Conservation (phyloP, 2,797 vertebrate species). For the Parambassis ranga region DNA sequence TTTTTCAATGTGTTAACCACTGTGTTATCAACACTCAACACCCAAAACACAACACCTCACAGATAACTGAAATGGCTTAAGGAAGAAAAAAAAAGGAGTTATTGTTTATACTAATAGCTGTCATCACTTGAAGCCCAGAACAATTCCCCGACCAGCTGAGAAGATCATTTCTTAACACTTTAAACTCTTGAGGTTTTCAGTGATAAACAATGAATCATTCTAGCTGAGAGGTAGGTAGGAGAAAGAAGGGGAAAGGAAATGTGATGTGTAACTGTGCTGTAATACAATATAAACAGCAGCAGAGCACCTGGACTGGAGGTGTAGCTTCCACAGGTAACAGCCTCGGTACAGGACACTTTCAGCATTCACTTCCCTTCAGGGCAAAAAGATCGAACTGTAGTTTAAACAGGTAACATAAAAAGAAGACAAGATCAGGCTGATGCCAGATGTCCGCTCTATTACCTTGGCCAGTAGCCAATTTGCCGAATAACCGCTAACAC, state of each 20-base stretch:
- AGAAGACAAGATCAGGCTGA: constrained; percentile 45
- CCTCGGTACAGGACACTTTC: not conserved
- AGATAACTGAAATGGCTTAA: not conserved
- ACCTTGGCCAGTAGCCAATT: constrained; percentile 56
- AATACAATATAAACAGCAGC: not conserved
- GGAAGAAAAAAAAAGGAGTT: not conserved
- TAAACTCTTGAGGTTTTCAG: constrained; percentile 6
- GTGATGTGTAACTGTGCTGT: not conserved
- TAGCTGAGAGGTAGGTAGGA: not conserved
- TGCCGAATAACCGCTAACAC: constrained; percentile 34
- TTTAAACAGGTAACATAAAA: constrained; percentile 54
- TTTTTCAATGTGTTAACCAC: not conserved
- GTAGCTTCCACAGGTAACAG: not conserved
- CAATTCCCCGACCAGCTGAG: constrained; percentile 15
- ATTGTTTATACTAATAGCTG: constrained; percentile 22
- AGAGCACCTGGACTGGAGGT: not conserved
- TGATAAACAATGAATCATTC: constrained; percentile 26
- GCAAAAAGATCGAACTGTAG: constrained; percentile 36
- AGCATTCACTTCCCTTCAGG: constrained; percentile 7
- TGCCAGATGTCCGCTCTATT: constrained; percentile 62
- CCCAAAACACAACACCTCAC: not conserved
- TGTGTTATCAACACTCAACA: constrained; percentile 7
- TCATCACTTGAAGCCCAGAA: constrained; percentile 2
- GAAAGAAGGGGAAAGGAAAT: not conserved
- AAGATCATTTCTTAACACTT: constrained; percentile 28